Evolutionary conservation across 2,113 vertebrate species (phyloP).

Genomic region (Martes martes): DNA sequence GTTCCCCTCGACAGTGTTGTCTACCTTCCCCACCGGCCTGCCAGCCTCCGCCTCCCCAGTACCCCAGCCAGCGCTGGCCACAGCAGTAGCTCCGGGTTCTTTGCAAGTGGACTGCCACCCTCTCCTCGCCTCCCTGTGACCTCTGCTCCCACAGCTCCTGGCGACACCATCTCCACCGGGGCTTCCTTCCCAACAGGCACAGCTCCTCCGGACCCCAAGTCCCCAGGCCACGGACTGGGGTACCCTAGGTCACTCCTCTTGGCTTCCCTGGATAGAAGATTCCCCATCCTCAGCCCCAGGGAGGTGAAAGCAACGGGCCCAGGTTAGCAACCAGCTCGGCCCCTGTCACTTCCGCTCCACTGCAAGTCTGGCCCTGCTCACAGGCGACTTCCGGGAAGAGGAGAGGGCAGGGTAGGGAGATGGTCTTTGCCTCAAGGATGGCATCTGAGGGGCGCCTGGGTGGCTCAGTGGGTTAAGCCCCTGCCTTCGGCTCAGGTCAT

Average conservation of each 20-base stretch:
- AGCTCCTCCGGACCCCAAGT: background rate
- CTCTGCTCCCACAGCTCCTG: background rate
- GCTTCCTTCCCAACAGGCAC: background rate
- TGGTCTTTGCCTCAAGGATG: background rate
- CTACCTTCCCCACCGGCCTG: background rate
- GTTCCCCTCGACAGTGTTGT: background rate
- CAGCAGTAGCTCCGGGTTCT: background rate
- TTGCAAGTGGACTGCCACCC: background rate
- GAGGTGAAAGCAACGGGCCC: background rate
- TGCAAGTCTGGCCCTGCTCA: background rate
- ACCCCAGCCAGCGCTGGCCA: background rate
- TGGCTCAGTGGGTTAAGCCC: too few species aligned
- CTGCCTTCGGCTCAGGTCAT: too few species aligned
- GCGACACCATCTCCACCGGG: background rate
- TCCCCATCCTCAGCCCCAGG: background rate
- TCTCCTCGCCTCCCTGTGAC: rapidly evolving
- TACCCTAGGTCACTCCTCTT: background rate
- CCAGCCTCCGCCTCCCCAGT: background rate
- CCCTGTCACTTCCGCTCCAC: background rate
- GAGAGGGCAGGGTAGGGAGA: background rate
- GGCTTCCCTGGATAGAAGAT: background rate
- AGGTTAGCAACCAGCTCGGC: background rate
- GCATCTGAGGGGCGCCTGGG: too few species aligned
- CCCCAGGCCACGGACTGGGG: background rate
- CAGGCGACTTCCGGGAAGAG: background rate